Evolutionary conservation across 1,140 invertebrate species (phyloP), one percentile per base, ranked within the genome.

Genomic region (Drosophila tropicalis): DNA sequence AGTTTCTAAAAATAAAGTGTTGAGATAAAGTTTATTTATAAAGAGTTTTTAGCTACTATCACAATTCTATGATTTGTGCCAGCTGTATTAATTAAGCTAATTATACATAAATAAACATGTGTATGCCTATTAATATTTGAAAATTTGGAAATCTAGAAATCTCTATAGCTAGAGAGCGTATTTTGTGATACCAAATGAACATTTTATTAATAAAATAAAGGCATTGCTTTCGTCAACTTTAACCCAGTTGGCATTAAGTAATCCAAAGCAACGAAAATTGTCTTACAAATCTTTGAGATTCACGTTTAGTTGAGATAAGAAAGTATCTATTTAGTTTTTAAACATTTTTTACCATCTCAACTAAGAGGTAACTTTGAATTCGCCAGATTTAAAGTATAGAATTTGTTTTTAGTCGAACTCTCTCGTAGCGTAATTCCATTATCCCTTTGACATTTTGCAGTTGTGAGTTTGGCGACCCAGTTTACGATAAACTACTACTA

Each of bases 401-500:
- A n/a, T 73, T 25, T 19, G 25, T 51, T 67, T 79, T 74, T 63
- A 44, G 40, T n/a, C 58, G 41, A 44, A 64, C 57, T 67, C 73
- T 84, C 73, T 84, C 25, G 62, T 44, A 61, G 64, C 19, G 39
- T 81, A 86, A 81, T 85, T 85, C 74, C 78, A 71, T 87, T 87
- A 87, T 83, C 62, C 76, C 58, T 89, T 87, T 87, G 83, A 87
- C 83, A 80, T 83, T 86, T 89, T 66, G 69, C 62, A 44, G 70
- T 76, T 71, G 29, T 29, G 70, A 82, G 69, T 87, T 79, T 77
- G 81, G 79, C 79, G 72, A 83, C 76, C 80, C 65, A 79, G 75
- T 86, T 86, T 72, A 41, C 57, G 64, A 54, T 55, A 51, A 51
- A 56, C 58, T 56, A 70, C 58, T 44, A 64, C 41, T 25, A 75